Base-by-base conservation (phyloP, 2,888 invertebrate species). In the Agriopis marginaria region DNA sequence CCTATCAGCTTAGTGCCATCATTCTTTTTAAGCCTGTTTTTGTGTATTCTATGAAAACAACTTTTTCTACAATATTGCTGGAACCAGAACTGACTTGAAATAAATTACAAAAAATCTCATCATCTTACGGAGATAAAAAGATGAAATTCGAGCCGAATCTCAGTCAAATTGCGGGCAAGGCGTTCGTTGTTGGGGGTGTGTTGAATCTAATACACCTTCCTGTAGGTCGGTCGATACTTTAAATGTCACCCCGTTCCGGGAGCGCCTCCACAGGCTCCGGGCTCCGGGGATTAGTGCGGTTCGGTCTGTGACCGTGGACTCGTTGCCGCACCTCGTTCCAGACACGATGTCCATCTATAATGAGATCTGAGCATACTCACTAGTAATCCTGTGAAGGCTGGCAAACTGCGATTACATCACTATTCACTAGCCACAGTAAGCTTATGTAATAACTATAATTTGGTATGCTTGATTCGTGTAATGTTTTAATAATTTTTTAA, bases 241-340 rank as follows among this genome's bases (percentile, higher is more conserved):
- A 88, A 89, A 87, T 87, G 89, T 89, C 90, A 87, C 85, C 84
- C 80, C 84, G 84, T 87, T 89, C 86, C 89, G 86, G 84, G 83
- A 79, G 84, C 81, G 79, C 81, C 77, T 42, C 12, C 51, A 17
- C 39, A 42, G 61, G 42, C 53, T 71, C 66, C 67, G 66, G 58
- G 66, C 73, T 68, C 67, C 55, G 49, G 59, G 69, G 75, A 75
- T 76, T 76, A 79, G 73, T 73, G 71, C 71, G 77, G 73, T 71
- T 63, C 70, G 58, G 54, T 66, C 39, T 60, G 58, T 47, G 65
- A 50, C 61, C 56, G 69, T 42, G 54, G 47, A 6, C 69, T 69
- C 65, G 63, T 59, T 60, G 64, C 68, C 60, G 49, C 68, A 60
- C 58, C 71, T 68, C 61, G 54, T 49, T 66, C 51, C 70, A 71